Evolutionary conservation across 2,888 invertebrate species (phyloP).

Genomic region (Macaria liturata): DNA sequence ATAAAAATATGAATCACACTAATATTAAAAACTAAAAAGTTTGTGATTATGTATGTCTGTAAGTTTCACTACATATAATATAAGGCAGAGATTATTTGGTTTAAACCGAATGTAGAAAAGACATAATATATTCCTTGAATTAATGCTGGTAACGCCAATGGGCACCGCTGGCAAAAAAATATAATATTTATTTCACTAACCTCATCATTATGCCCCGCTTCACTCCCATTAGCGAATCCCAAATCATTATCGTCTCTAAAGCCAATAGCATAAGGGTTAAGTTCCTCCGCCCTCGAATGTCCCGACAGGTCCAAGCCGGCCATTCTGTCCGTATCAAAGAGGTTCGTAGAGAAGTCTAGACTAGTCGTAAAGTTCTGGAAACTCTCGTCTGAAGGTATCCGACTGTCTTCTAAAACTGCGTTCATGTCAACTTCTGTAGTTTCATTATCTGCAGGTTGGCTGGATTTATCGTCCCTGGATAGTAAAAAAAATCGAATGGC

Average conservation of each 20-base stretch:
- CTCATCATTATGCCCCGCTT: conserved; percentile 31
- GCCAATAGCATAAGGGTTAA: conserved; percentile 45
- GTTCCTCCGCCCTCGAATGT: conserved; percentile 56
- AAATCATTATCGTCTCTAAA: conserved; percentile 50
- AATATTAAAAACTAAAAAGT: neutral
- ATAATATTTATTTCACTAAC: conserved; percentile 9
- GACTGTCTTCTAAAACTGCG: conserved; percentile 49
- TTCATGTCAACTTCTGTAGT: conserved; percentile 29
- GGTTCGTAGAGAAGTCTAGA: conserved; percentile 59
- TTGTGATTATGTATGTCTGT: no score
- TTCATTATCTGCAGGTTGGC: conserved; percentile 1
- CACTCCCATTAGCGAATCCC: conserved; percentile 30
- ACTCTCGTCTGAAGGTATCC: conserved; percentile 63
- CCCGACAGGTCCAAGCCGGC: conserved; percentile 57
- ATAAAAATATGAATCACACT: neutral
- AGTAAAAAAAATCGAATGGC: no score
- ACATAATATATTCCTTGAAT: neutral
- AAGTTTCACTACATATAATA: no score
- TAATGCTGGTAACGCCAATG: neutral
- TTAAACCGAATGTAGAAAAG: no score
- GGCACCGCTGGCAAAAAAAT: neutral
- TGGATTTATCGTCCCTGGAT: no score
- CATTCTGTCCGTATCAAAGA: conserved; percentile 64
- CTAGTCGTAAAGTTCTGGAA: conserved; percentile 61
- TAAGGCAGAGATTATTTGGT: no score